Conservation (phyloP, 37 sponge, comb jelly and placozoan genomes). For the Spongilla lacustris region DNA sequence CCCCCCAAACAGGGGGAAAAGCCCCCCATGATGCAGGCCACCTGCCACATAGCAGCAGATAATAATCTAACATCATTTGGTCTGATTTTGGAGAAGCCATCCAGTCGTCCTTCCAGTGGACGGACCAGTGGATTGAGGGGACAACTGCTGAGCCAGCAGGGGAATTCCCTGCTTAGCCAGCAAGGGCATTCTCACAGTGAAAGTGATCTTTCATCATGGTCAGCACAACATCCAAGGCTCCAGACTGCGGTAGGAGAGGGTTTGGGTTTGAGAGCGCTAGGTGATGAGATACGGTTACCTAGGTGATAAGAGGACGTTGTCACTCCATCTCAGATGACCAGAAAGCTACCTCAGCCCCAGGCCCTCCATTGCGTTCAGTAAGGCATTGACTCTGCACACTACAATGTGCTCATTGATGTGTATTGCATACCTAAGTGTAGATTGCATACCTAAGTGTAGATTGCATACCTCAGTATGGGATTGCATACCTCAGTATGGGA, state of each 20-base stretch:
- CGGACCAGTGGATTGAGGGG: conserved; percentile 56
- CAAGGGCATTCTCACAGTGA: neutral
- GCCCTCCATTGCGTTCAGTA: neutral
- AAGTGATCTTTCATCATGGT: conserved; percentile 6
- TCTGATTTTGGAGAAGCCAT: neutral
- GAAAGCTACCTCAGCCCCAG: neutral
- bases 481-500: no score
- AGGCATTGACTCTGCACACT: no score
- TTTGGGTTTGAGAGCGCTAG: neutral
- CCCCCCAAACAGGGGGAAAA: neutral
- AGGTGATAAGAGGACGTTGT: neutral
- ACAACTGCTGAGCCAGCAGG: conserved; percentile 5
- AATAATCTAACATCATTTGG: neutral
- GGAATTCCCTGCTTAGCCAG: neutral
- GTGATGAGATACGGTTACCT: neutral
- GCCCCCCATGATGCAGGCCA: neutral
- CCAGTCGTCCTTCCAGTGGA: conserved; percentile 40
- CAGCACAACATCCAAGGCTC: neutral
- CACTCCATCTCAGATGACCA: neutral
- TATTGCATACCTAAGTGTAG: no score
- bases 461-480: no score
- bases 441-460: no score
- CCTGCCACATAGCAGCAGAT: neutral
- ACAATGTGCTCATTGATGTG: no score
- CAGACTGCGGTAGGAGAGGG: conserved; percentile 31